Conservation (phyloP, 2,797 vertebrate genomes). For the Enteromius trimaculatus region DNA sequence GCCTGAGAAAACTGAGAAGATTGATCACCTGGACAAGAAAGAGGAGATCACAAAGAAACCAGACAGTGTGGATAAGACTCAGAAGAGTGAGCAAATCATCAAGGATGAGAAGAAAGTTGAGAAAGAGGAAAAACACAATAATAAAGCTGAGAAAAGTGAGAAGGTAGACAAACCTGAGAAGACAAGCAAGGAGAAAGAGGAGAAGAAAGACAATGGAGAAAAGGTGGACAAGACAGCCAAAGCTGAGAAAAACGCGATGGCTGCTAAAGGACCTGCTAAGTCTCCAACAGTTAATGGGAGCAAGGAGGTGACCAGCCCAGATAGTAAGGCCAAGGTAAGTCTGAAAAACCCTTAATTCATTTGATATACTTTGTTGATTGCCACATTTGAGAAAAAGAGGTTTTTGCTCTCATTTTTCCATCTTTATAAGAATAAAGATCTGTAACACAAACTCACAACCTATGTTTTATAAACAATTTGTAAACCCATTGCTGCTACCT, state of each 20-base stretch:
- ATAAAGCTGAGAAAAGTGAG: conserved; percentile 59
- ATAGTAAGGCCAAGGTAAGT: conserved; percentile 91
- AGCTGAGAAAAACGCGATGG: conserved; percentile 67
- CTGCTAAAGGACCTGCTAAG: conserved; percentile 70
- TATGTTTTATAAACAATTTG: conserved; percentile 22
- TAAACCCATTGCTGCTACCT: conserved; percentile 34
- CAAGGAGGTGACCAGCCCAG: conserved; percentile 84
- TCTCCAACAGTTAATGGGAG: conserved; percentile 75
- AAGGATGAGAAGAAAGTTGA: conserved; percentile 61
- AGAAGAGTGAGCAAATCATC: conserved; percentile 58
- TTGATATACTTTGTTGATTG: conserved; percentile 32
- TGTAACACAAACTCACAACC: conserved; percentile 4
- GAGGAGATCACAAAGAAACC: conserved; percentile 63
- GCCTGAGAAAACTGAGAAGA: conserved; percentile 69
- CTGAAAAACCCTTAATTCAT: neutral
- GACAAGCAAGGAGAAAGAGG: conserved; percentile 56
- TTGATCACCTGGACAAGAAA: conserved; percentile 67
- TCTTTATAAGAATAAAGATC: conserved; percentile 15
- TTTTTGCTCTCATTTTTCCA: conserved; percentile 17
- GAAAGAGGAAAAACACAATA: conserved; percentile 72
- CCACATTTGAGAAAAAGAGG: neutral
- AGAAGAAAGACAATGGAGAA: conserved; percentile 74
- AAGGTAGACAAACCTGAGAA: conserved; percentile 62
- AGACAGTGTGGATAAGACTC: conserved; percentile 66
- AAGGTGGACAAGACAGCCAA: conserved; percentile 73